Conservation (phyloP, 2,113 vertebrate species). For the Oceanites oceanicus region DNA sequence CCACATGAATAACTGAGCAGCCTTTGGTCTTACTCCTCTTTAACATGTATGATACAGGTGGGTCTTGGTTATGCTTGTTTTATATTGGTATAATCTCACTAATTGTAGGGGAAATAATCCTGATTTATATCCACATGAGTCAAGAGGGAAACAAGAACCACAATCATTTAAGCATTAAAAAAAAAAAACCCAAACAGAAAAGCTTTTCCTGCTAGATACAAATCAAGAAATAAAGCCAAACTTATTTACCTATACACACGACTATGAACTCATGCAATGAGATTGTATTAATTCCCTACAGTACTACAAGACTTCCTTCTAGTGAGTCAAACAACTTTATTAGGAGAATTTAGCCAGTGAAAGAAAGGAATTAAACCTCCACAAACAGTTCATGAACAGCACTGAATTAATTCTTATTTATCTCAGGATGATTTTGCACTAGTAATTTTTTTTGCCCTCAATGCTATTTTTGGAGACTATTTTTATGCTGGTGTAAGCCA, state of each 20-base stretch:
- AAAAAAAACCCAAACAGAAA: neutral
- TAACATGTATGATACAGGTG: neutral
- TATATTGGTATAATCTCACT: neutral
- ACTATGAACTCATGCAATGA: neutral
- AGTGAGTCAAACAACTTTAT: neutral
- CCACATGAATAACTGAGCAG: neutral
- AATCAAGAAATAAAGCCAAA: constrained; percentile 22
- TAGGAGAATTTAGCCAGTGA: neutral
- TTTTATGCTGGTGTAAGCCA: constrained; percentile 35
- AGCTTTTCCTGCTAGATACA: constrained; percentile 23
- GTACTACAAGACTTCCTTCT: neutral
- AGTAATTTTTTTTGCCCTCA: neutral
- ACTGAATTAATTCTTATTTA: neutral
- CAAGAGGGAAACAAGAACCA: constrained; percentile 8
- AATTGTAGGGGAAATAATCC: constrained; percentile 11
- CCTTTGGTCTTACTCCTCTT: neutral
- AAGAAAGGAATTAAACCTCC: neutral
- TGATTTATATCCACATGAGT: neutral
- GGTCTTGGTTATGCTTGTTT: neutral
- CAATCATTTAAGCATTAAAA: neutral
- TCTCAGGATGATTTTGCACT: neutral
- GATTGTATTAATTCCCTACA: neutral
- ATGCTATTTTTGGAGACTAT: constrained; percentile 5
- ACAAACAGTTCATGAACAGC: neutral
- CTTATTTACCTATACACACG: constrained; percentile 16